phyloP scores from a whole-genome alignment of 2,797 vertebrate species.

The Champsocephalus gunnari region DNA sequence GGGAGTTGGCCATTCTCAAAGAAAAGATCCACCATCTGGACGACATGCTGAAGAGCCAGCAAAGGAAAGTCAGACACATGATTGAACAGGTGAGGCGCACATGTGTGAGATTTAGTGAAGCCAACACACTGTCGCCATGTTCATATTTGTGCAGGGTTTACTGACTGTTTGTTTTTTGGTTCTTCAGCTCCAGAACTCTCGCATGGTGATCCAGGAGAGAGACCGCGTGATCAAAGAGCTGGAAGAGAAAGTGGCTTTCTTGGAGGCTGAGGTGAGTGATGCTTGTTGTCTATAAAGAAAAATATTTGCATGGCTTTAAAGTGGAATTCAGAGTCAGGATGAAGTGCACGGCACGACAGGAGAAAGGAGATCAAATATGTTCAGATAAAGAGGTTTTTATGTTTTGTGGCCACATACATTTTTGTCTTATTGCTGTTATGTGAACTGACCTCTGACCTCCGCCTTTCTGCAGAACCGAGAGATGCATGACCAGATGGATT shows the following conservation, averaged over 20 bases:
- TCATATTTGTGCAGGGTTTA: slow-evolving; percentile 50
- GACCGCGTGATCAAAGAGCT: slow-evolving; percentile 92
- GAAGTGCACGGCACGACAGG: background rate
- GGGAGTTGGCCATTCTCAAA: slow-evolving; percentile 89
- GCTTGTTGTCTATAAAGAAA: background rate
- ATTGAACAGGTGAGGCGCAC: slow-evolving; percentile 91
- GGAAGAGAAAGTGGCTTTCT: slow-evolving; percentile 92
- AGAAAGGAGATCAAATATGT: background rate
- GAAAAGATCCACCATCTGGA: slow-evolving; percentile 97
- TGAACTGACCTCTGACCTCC: slow-evolving; percentile 36
- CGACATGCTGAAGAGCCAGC: slow-evolving; percentile 96
- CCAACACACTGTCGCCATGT: slow-evolving; percentile 23
- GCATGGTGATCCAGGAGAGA: slow-evolving; percentile 92
- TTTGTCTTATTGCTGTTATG: background rate
- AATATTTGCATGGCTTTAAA: slow-evolving; percentile 12
- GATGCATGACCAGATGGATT: slow-evolving; percentile 94
- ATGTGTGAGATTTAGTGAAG: slow-evolving; percentile 23
- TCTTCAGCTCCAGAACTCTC: slow-evolving; percentile 94
- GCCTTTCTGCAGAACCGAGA: slow-evolving; percentile 89
- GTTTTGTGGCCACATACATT: background rate
- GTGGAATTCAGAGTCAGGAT: background rate
- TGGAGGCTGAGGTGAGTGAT: slow-evolving; percentile 91
- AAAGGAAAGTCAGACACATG: slow-evolving; percentile 97
- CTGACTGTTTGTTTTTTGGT: slow-evolving; percentile 49
- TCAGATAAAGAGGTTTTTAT: slow-evolving; percentile 1